Evolutionary conservation across 2,888 invertebrate genomes (phyloP), one percentile per base, ranked within the genome.

Genomic region (Seira ritae): DNA sequence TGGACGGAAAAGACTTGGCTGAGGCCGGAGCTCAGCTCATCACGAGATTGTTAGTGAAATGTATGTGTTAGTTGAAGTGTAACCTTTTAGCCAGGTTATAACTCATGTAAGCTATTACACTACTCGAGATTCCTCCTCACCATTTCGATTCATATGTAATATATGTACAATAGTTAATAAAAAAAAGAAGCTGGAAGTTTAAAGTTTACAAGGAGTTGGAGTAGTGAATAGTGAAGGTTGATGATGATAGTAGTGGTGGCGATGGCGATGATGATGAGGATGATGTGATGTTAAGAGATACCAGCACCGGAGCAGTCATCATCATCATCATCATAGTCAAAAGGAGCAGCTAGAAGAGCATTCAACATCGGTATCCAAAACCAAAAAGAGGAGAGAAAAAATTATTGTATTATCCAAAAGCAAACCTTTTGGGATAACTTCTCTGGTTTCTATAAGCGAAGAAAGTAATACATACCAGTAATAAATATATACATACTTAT

Each of bases 31-130:
- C 31, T 2, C 3, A 73, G 77, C 72, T 82, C 77, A 82, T 77
- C 82, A 77, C 62, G 69, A 73, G 50, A 82, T 82, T 82, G 82
- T 82, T 82, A 77, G 82, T 82, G 77, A 82, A 82, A 82, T 73
- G 82, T 77, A 82, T 82, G 82, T 82, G 82, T 82, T 82, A 82
- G 82, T 82, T 82, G 81, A 82, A 82, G 81, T 82, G 81, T 82
- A 82, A 82, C 81, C 81, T 82, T 82, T 82, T 82, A 82, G 82
- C 73, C 77, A 77, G 82, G 82, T 82, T 82, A 77, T 82, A 82
- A 82, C 82, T 82, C 82, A 82, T 82, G 72, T 77, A 73, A 55
- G 65, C 82, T 72, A 77, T 82, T 82, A 73, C 72, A 82, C 76
- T 8, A 31, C 8, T 31, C 55, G 71, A 50, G 80, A 81, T 81